Percentiles rank a stretch among this genome's conserved stretches.
These are phyloP conservation scores for Euschistus heros DNA, from an alignment of 1,140 invertebrate genomes.

Conservation along the genomic window DNA sequence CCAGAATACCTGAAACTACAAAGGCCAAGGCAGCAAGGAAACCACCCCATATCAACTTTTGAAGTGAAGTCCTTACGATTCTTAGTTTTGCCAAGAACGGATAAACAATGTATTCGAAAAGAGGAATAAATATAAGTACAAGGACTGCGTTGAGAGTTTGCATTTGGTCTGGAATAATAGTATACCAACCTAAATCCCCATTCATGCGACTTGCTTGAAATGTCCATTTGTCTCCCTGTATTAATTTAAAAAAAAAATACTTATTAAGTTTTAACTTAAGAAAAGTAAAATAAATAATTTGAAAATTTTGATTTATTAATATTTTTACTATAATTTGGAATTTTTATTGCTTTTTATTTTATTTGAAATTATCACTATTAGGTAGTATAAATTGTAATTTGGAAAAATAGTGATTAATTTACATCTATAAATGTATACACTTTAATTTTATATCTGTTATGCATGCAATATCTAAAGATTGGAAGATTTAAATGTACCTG, in stretches of 20 bases:
- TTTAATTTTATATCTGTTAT: no score
- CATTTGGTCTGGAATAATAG: slow-evolving; percentile 80
- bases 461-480: no score
- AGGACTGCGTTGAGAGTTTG: slow-evolving; percentile 78
- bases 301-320: no score
- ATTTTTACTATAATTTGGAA: no score
- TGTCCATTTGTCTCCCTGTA: slow-evolving; percentile 83
- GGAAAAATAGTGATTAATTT: no score
- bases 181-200: slow-evolving; percentile 56
- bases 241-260: slow-evolving; percentile 24
- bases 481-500: slow-evolving; percentile 41
- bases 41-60: slow-evolving; percentile 71
- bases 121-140: slow-evolving; percentile 74
- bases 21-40: slow-evolving; percentile 74
- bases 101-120: slow-evolving; percentile 71
- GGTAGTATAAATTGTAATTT: no score
- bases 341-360: no score
- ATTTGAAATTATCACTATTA: no score
- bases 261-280: not conserved
- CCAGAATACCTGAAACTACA: slow-evolving; percentile 73
- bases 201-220: slow-evolving; percentile 86
- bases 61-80: slow-evolving; percentile 50
- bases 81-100: slow-evolving; percentile 41
- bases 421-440: no score
- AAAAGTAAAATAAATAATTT: not conserved